Base-by-base conservation (phyloP, 1,140 invertebrate species). In the Eubasilissa regina region DNA sequence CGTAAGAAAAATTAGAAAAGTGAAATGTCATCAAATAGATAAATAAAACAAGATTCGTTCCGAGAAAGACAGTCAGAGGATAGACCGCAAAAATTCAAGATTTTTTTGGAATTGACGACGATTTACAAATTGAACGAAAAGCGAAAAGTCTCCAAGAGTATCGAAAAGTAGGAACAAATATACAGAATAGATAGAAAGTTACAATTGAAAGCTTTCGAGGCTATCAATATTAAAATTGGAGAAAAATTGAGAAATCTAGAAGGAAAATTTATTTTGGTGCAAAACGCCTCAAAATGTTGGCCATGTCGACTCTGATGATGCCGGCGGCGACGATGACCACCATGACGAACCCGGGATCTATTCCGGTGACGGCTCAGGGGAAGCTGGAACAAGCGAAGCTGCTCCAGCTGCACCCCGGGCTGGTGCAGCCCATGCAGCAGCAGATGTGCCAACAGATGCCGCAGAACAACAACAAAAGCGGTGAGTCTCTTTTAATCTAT, bases 251-350 rank as follows among this genome's bases (percentile, higher is more conserved):
- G 53, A 55, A 75, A 48, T 55, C 35, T 51, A 11, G 47, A 51
- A 51, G 45, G 45, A 72, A 44, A 55, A 15, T 44, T 11, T 35
- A 13, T 21, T n/a, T 8, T 8, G 17, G 53, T n/a, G 53, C 7
- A 17, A 15, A n/a, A 56, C 11, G 8, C 45, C 11, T 60, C 44
- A 76, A 79, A 48, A 92, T 92, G 91, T 84, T 92, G 83, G 89
- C 91, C 7, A 92, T 92, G 91, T 92, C 91, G 0, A 91, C 91
- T 4, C 83, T 92, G 44, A 92, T 92, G 91, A 91, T 92, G 91
- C 91, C 91, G 0, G 90, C 91, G 10, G 87, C 89, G 0, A 91
- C 90, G 0, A 91, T 91, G 86, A 91, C 91, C 9, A 91, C 90
- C 1, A 90, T 91, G 89, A 91, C 90, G 25, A 91, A 91, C 83